Conservation (phyloP, 2,113 vertebrate genomes). For the Ploceus nigricollis region DNA sequence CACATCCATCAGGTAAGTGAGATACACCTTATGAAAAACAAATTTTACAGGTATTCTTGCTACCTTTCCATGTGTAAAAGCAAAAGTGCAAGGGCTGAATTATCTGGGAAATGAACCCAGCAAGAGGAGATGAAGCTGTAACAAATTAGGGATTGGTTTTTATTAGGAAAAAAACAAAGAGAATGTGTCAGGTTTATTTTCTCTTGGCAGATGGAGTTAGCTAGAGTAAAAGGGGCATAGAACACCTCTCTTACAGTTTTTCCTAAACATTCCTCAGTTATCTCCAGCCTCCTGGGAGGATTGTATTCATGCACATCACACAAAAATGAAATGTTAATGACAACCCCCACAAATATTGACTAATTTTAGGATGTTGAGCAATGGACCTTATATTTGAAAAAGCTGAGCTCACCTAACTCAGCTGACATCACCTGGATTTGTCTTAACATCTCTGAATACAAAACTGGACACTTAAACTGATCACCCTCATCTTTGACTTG, state of each 20-base stretch:
- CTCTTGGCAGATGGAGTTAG: not conserved
- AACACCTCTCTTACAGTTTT: not conserved
- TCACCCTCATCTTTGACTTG: not conserved
- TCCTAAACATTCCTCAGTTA: not conserved
- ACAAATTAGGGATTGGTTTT: not conserved
- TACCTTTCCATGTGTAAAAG: not conserved
- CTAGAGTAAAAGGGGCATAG: not conserved
- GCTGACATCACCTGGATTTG: not conserved
- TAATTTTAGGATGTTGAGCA: not conserved
- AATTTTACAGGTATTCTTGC: not conserved
- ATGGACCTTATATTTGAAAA: not conserved
- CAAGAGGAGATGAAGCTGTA: not conserved
- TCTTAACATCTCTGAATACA: not conserved
- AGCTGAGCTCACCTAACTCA: not conserved
- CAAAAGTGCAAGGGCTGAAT: not conserved
- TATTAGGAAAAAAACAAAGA: not conserved
- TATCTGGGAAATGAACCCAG: not conserved
- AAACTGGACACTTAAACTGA: not conserved
- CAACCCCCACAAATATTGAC: not conserved
- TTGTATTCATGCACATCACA: not conserved
- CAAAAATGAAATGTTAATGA: not conserved
- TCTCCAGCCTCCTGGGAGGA: not conserved
- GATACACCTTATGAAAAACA: not conserved
- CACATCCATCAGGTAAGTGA: not conserved
- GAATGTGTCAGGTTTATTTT: not conserved